These are phyloP conservation scores for Atrichornis clamosus DNA, from an alignment of 2,113 vertebrate genomes.

Conservation along the genomic window DNA sequence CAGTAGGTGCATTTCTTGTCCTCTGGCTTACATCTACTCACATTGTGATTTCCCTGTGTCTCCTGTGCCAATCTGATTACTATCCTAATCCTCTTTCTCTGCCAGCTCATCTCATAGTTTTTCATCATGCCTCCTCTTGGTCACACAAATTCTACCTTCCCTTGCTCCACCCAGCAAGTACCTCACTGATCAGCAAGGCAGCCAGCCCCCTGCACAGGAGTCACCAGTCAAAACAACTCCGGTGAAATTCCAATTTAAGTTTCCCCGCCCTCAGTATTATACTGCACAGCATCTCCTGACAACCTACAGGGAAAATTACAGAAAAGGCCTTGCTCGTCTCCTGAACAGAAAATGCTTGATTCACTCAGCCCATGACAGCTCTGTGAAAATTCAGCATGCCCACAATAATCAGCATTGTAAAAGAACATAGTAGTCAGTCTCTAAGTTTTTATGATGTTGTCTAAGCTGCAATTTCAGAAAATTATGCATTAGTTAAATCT, in stretches of 20 bases:
- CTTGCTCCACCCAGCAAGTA: not conserved
- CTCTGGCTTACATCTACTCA: not conserved
- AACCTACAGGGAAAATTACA: not conserved
- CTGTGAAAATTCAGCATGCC: not conserved
- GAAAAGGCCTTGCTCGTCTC: not conserved
- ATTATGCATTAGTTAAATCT: not conserved
- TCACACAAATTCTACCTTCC: not conserved
- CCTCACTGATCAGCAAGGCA: not conserved
- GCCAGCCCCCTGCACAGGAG: not conserved
- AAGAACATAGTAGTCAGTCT: not conserved
- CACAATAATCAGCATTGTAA: accelerated
- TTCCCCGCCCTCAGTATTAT: accelerated
- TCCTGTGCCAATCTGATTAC: not conserved
- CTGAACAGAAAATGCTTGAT: not conserved
- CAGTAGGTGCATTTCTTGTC: not conserved
- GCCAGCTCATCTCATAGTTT: not conserved
- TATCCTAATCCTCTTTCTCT: not conserved
- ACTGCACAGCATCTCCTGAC: not conserved
- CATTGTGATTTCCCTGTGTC: not conserved
- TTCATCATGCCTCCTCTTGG: not conserved
- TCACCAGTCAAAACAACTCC: accelerated
- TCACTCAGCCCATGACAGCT: not conserved
- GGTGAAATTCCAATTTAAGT: not conserved
- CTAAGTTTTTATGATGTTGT: not conserved
- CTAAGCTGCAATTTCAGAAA: not conserved